These are phyloP conservation scores for Coregonus ussuriensis DNA, from an alignment of 2,797 vertebrate species.

Conservation along the genomic window DNA sequence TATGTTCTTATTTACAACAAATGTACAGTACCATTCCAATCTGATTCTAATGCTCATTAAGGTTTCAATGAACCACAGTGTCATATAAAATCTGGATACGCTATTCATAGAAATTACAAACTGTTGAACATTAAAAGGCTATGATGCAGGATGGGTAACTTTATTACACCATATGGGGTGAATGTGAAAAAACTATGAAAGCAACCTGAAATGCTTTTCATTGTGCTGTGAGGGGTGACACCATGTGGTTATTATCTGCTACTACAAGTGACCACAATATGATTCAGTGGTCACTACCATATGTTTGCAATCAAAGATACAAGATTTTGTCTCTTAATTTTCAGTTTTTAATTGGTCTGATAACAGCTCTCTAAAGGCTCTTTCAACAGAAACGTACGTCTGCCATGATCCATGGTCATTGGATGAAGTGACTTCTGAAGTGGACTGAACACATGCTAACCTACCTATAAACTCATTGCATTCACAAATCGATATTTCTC, in stretches of 20 bases:
- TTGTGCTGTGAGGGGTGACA: slow-evolving; percentile 47
- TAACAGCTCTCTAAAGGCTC: neutral
- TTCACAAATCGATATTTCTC: slow-evolving; percentile 15
- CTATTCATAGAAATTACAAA: slow-evolving; percentile 3
- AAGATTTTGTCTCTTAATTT: neutral
- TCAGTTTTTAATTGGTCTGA: neutral
- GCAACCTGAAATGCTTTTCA: neutral
- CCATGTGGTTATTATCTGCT: slow-evolving; percentile 39
- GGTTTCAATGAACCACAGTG: neutral
- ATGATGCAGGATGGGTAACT: neutral
- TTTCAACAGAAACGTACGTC: neutral
- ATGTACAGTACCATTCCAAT: neutral
- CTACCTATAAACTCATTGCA: slow-evolving; percentile 9
- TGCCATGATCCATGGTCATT: neutral
- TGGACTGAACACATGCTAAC: slow-evolving; percentile 1
- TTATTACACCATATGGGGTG: neutral
- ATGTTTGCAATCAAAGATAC: neutral
- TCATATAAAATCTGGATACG: neutral
- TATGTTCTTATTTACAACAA: neutral
- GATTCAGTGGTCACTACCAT: neutral
- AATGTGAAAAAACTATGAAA: neutral
- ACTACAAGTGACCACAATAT: slow-evolving; percentile 34
- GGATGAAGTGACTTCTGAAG: neutral
- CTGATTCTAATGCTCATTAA: neutral
- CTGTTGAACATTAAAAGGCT: neutral